Conservation (phyloP, 2,113 vertebrate species). For the Candoia aspera region DNA sequence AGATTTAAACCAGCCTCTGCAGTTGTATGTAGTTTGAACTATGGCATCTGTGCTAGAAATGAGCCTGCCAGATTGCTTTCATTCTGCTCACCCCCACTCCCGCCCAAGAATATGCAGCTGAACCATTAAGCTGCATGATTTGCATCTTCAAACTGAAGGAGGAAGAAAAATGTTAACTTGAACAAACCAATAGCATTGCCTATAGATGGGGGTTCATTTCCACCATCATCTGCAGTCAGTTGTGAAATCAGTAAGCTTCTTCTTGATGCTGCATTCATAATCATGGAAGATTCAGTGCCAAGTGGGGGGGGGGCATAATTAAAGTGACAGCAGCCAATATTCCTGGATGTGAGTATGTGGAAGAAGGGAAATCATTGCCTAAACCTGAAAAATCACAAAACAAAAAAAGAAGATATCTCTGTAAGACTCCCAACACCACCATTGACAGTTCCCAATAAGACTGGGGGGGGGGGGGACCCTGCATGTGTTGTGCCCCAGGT, state of each 20-base stretch:
- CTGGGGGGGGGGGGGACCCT: background rate
- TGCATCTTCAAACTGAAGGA: conserved; percentile 17
- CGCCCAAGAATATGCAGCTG: background rate
- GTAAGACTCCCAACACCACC: background rate
- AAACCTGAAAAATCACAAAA: background rate
- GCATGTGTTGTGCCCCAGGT: background rate
- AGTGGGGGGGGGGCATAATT: conserved; percentile 32
- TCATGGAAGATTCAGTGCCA: conserved; percentile 66
- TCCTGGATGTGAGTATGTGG: conserved; percentile 14
- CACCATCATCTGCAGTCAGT: conserved; percentile 51
- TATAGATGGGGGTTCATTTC: background rate
- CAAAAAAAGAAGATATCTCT: background rate
- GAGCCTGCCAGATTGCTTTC: background rate
- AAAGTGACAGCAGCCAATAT: conserved; percentile 16
- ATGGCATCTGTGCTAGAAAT: background rate
- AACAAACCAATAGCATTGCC: conserved; percentile 16
- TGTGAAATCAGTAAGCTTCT: conserved; percentile 64
- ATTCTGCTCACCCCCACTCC: background rate
- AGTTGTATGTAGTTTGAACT: background rate
- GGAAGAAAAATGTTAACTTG: conserved; percentile 15
- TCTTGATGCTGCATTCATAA: conserved; percentile 64
- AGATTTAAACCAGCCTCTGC: background rate
- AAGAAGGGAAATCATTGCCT: conserved; percentile 15
- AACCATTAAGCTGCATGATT: conserved; percentile 9
- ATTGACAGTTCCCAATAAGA: background rate